Base-by-base conservation (phyloP, 2,888 invertebrate species). In the Sminthurinus aureus region DNA sequence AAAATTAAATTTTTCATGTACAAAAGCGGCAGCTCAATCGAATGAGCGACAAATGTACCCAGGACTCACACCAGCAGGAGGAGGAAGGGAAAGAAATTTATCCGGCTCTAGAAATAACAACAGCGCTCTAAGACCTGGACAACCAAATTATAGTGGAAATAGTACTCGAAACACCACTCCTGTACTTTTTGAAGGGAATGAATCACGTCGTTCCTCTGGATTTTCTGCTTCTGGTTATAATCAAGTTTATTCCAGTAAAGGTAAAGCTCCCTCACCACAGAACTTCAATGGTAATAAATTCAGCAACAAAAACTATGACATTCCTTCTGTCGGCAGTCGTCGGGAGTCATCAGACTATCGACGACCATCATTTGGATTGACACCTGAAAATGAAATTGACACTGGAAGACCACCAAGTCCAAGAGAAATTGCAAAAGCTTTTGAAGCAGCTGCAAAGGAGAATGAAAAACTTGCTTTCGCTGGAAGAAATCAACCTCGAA, bases 341-440 rank as follows among this genome's bases (percentile, higher is more conserved):
- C 66, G 18, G 18, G 66, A n/a, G 22, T 22, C 73, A 73, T 3
- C 73, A 38, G 38, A 73, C 2, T 66, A 66, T 15, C 1, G 20
- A 66, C 18, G 66, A 66, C 66, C 66, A 2, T 20, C 66, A 66
- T 20, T 69, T 69, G 20, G 11, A 69, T 11, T 69, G 22, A 20
- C 74, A 73, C 50, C 38, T 15, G 58, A 73, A 75, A 26, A 22
- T n/a, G 75, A 76, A n/a, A 78, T 71, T 71, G 71, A 73, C 20
- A 51, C 67, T 20, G 71, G 52, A 69, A 80, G 85, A 24, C 85
- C 85, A 9, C 83, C 85, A 12, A 87, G 85, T 81, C 87, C 87
- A 9, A 73, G 85, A 24, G 87, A 87, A 50, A 87, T 87, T 78
- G 85, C 85, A n/a, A 83, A 79, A 84, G 84, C 83, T 0, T 87